A percentile compares a stretch with the other conserved stretches of the same genome.
These are phyloP conservation scores for Ophraella communa DNA, from an alignment of 2,888 invertebrate genomes.

Conservation along the genomic window DNA sequence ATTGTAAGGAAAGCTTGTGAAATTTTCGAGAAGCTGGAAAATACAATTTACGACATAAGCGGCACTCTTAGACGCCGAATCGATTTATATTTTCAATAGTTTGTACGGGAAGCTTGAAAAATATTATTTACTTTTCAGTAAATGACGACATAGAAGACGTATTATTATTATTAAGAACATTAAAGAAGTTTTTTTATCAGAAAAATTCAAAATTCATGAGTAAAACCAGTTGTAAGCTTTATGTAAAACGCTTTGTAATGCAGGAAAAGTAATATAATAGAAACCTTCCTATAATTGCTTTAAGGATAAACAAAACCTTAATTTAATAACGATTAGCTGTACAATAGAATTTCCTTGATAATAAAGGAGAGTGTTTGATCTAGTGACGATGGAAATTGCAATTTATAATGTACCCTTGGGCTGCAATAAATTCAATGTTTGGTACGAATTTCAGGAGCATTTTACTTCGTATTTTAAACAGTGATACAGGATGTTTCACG, in stretches of 20 bases:
- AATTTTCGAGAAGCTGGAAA: not conserved
- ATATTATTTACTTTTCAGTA: too few species aligned
- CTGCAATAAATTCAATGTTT: not conserved
- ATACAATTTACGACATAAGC: not conserved
- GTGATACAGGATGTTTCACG: too few species aligned
- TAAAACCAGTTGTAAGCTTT: not conserved
- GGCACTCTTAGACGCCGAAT: too few species aligned
- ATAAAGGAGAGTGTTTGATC: constrained; percentile 27
- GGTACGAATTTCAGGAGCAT: not conserved
- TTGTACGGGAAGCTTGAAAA: too few species aligned
- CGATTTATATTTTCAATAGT: too few species aligned
- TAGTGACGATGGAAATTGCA: constrained; percentile 29
- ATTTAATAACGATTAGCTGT: constrained; percentile 18
- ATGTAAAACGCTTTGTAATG: not conserved
- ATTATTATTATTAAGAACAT: too few species aligned
- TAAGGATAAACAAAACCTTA: constrained; percentile 4
- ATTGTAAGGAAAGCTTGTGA: not conserved
- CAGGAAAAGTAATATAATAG: not conserved
- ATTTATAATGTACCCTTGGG: constrained; percentile 29
- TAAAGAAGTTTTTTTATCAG: too few species aligned
- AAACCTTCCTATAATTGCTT: not conserved
- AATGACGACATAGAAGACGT: too few species aligned
- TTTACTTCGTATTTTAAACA: too few species aligned
- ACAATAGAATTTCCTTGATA: constrained; percentile 16
- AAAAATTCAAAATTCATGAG: too few species aligned